These are phyloP conservation scores for Synanthedon andrenaeformis DNA, from an alignment of 2,888 invertebrate genomes.

Conservation along the genomic window DNA sequence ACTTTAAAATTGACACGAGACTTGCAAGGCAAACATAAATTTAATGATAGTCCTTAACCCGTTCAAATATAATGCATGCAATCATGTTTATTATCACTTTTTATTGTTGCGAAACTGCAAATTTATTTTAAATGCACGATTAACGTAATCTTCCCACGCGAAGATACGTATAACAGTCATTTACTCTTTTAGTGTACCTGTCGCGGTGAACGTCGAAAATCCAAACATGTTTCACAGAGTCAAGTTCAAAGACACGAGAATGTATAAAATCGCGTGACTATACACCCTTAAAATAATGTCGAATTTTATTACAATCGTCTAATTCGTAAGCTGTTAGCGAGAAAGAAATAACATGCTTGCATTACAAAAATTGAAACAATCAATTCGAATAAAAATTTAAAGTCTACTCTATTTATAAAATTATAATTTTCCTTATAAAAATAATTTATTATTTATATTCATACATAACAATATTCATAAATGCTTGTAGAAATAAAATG, in stretches of 20 bases:
- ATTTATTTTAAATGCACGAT: not conserved
- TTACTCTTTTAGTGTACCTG: not conserved
- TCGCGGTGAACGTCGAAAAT: not conserved
- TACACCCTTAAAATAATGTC: conserved; percentile 33
- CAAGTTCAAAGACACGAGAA: conserved; percentile 41
- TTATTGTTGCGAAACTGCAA: not conserved
- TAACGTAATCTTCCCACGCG: not conserved
- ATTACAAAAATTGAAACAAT: no score
- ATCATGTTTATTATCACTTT: not conserved
- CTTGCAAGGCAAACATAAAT: no score
- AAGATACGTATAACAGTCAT: not conserved
- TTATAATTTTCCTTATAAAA: no score
- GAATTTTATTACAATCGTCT: conserved; percentile 6
- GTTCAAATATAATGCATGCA: not conserved
- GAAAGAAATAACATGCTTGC: not conserved
- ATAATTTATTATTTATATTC: no score
- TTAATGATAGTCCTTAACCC: no score
- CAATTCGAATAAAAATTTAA: no score
- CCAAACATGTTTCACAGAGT: conserved; percentile 1
- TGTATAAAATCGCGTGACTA: conserved; percentile 51
- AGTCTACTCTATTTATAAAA: no score
- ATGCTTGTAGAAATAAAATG: no score
- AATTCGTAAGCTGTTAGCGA: not conserved
- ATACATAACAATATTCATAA: no score
- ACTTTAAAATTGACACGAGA: no score